These are phyloP conservation scores for Scyliorhinus canicula DNA, from an alignment of 2,797 vertebrate species.

Conservation along the genomic window DNA sequence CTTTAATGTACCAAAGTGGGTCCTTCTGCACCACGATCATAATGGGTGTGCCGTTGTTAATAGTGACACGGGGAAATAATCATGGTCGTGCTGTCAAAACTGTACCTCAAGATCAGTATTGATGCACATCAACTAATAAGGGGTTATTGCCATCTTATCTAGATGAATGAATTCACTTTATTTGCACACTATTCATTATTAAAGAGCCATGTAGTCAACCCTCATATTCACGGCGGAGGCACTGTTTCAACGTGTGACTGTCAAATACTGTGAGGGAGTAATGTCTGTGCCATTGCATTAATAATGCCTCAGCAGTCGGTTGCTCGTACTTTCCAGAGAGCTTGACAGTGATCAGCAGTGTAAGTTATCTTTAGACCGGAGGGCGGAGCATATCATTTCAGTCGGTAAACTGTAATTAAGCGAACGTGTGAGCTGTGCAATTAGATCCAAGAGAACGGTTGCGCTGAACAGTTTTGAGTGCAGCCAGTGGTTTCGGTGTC, in stretches of 20 bases:
- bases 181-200: neutral
- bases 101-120: neutral
- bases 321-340: neutral
- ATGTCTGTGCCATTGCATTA: neutral
- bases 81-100: neutral
- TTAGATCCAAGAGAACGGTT: neutral
- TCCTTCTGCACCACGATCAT: neutral
- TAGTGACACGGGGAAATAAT: neutral
- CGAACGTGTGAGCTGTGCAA: neutral
- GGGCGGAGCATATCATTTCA: constrained; percentile 27
- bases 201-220: neutral
- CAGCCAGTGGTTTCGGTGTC: neutral
- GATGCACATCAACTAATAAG: neutral
- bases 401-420: constrained; percentile 27
- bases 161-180: neutral
- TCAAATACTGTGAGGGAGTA: too few relatives aligned
- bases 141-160: neutral
- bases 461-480: neutral
- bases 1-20: too few relatives aligned
- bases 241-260: neutral
- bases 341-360: constrained; percentile 8
- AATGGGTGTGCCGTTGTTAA: neutral
- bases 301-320: neutral
- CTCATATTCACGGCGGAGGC: neutral
- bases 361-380: constrained; percentile 30